Conservation (phyloP, 2,797 vertebrate species). For the Trichosurus vulpecula region DNA sequence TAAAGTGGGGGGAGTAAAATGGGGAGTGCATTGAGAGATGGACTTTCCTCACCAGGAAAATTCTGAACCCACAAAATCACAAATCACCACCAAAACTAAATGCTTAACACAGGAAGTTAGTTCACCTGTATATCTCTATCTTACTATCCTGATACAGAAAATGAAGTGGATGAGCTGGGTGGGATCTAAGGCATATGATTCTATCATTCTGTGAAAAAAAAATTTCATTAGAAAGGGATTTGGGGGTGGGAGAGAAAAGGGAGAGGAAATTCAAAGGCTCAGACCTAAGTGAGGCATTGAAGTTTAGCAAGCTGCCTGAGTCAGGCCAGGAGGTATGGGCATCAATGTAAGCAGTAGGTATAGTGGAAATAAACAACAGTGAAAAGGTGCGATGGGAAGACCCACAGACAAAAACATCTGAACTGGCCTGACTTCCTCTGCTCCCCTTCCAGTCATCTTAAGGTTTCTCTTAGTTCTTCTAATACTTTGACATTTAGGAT, state of each 20-base stretch:
- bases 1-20: not conserved
- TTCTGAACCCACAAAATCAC: not conserved
- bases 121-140: not conserved
- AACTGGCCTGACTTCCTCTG: not conserved
- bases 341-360: not conserved
- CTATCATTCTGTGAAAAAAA: not conserved
- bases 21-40: not conserved
- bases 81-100: not conserved
- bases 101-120: not conserved
- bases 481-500: conserved; percentile 31
- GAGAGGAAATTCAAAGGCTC: not conserved
- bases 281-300: not conserved
- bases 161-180: not conserved
- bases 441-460: not conserved
- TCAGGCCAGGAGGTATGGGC: not conserved
- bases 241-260: not conserved
- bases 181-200: not conserved
- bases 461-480: conserved; percentile 38
- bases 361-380: not conserved
- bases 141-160: not conserved
- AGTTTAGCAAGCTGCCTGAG: not conserved
- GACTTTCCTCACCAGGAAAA: not conserved
- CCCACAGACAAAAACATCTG: not conserved
- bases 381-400: not conserved
- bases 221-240: not conserved